Conservation (phyloP, 2,888 invertebrate genomes). For the Trachelus iudaicus region DNA sequence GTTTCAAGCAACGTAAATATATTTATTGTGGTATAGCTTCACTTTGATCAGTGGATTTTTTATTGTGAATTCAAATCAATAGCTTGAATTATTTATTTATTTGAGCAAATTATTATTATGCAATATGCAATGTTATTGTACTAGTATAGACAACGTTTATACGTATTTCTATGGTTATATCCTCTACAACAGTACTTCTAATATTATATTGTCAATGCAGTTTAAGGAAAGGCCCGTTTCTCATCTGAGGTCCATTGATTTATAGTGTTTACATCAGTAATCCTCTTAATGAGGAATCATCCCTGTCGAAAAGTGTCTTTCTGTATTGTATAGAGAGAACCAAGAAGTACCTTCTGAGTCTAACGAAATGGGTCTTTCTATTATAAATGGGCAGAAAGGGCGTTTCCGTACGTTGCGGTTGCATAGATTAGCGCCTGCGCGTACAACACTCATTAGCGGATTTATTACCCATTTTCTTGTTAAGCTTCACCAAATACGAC, state of each 20-base stretch:
- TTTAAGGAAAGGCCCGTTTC: not conserved
- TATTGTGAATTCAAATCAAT: not conserved
- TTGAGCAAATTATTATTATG: not conserved
- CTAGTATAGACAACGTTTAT: not conserved
- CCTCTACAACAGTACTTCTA: not conserved
- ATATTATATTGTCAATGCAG: not conserved
- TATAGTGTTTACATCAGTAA: conserved; percentile 51
- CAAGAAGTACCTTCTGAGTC: not conserved
- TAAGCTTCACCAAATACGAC: conserved; percentile 29
- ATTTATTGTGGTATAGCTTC: not conserved
- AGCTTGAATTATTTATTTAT: not conserved
- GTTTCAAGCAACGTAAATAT: not conserved
- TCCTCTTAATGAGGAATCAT: conserved; percentile 50
- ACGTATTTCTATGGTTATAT: not conserved
- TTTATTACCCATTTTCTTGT: conserved; percentile 49
- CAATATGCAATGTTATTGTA: not conserved
- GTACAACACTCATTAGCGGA: conserved; percentile 55
- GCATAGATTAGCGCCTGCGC: conserved; percentile 56
- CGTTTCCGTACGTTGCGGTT: conserved; percentile 39
- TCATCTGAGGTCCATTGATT: conserved; percentile 29
- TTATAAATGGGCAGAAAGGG: conserved; percentile 5
- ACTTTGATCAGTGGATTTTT: not conserved
- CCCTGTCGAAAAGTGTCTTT: conserved; percentile 9
- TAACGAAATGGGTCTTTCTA: not conserved
- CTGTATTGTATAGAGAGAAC: not conserved